Percentiles rank a stretch among this genome's conserved stretches.
Conservation (phyloP, 2,113 vertebrate species). For the Lagopus muta region DNA sequence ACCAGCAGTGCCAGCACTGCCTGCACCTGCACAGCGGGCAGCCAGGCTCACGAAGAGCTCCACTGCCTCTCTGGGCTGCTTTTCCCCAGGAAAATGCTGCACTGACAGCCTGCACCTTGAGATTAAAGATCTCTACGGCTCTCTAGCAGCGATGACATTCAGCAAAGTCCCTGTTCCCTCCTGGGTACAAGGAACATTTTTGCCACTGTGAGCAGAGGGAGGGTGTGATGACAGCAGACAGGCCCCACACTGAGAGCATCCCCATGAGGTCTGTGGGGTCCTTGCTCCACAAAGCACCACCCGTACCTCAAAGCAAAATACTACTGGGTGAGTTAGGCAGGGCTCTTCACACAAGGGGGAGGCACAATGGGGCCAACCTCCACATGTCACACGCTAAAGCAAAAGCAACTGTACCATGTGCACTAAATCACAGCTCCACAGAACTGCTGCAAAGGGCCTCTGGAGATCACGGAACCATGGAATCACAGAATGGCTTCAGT, state of each 20-base stretch:
- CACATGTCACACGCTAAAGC: neutral
- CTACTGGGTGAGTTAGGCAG: rapidly evolving
- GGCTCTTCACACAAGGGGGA: rapidly evolving
- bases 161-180: neutral
- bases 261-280: rapidly evolving
- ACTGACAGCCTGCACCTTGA: constrained; percentile 19
- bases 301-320: neutral
- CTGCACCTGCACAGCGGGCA: constrained; percentile 1
- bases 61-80: constrained; percentile 20
- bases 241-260: neutral
- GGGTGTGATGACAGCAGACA: neutral
- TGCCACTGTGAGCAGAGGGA: rapidly evolving
- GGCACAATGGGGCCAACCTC: neutral
- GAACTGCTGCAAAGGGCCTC: neutral
- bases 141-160: neutral
- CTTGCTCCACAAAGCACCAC: neutral
- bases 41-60: constrained; percentile 35
- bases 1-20: neutral
- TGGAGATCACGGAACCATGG: neutral
- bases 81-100: neutral
- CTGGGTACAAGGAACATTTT: neutral
- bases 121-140: neutral
- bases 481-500: too few relatives aligned
- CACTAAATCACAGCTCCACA: neutral
- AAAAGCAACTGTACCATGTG: neutral